phyloP scores from a whole-genome alignment of 2,113 vertebrate genomes.

The Campylorhamphus procurvoides region DNA sequence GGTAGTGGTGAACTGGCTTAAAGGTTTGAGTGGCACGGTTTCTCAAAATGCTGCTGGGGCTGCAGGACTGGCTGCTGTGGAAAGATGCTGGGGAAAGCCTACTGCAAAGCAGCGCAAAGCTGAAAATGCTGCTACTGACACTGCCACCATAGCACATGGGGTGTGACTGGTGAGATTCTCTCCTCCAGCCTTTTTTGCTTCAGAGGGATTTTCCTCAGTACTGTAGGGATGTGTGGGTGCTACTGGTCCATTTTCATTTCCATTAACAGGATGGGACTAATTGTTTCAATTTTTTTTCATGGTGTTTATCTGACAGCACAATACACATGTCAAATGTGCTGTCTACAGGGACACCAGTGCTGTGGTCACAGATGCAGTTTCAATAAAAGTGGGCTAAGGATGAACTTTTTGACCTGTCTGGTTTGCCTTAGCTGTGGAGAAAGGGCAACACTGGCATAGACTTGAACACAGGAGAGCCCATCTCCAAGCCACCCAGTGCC shows the following conservation, averaged over 20 bases:
- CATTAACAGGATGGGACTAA: neutral
- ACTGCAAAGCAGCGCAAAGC: constrained; percentile 12
- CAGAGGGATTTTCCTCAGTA: constrained; percentile 24
- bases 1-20: neutral
- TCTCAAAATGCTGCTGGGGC: neutral
- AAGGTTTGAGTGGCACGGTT: neutral
- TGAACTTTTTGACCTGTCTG: neutral
- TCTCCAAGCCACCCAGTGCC: neutral
- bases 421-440: neutral
- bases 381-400: neutral
- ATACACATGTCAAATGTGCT: rapidly evolving
- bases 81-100: neutral
- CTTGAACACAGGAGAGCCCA: neutral
- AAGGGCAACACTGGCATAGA: neutral
- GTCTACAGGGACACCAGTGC: neutral
- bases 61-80: neutral
- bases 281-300: neutral
- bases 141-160: neutral
- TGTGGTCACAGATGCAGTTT: neutral
- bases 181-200: constrained; percentile 32
- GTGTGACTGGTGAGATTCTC: neutral
- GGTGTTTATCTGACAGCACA: neutral
- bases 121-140: constrained; percentile 24
- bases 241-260: neutral
- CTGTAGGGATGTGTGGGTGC: constrained; percentile 23